These are phyloP conservation scores for Smittia sp. DNA, from an alignment of 2,888 invertebrate genomes.

Conservation along the genomic window DNA sequence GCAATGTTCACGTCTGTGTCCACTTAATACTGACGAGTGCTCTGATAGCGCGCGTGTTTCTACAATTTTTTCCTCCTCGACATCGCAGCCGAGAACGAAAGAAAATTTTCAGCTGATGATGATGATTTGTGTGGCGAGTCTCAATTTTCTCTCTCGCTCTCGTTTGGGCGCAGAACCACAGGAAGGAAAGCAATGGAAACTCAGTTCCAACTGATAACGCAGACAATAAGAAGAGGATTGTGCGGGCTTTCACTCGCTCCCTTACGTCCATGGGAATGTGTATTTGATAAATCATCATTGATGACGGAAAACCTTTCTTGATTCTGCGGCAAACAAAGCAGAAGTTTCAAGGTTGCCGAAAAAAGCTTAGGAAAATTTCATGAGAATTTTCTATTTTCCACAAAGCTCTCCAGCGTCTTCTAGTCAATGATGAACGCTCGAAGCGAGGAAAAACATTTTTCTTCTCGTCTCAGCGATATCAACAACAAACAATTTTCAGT, in stretches of 20 bases:
- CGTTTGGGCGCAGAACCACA: background rate
- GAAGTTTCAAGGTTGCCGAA: background rate
- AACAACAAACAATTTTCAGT: background rate
- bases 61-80: constrained; percentile 10
- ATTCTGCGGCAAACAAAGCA: background rate
- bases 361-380: too few relatives aligned
- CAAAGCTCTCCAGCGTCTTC: too few relatives aligned
- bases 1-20: constrained; percentile 7
- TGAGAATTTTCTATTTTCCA: too few relatives aligned
- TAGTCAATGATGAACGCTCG: too few relatives aligned
- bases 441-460: background rate
- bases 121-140: background rate
- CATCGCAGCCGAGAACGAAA: constrained; percentile 14
- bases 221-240: constrained; percentile 13
- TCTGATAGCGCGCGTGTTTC: constrained; percentile 36
- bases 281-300: background rate
- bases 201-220: background rate
- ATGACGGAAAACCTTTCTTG: background rate
- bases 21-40: background rate
- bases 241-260: constrained; percentile 1
- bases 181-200: background rate
- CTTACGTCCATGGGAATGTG: background rate
- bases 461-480: background rate
- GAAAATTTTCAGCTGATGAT: background rate
- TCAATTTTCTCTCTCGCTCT: background rate